Conservation (phyloP, 2,888 invertebrate genomes). For the Glaucopsyche alexis region DNA sequence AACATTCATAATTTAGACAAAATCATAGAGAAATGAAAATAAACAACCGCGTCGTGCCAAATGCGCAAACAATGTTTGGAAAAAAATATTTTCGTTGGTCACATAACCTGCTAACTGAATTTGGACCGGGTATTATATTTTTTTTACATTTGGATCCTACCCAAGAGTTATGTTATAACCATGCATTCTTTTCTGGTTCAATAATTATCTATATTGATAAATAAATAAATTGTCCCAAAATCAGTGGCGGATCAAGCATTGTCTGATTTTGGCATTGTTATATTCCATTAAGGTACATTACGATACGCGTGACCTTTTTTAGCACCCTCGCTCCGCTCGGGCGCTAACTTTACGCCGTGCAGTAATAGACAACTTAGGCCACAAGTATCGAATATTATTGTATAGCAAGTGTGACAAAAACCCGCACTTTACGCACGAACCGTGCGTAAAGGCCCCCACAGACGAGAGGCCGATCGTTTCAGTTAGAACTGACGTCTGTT, state of each 20-base stretch:
- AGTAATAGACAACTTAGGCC: too few relatives aligned
- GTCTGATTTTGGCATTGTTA: too few relatives aligned
- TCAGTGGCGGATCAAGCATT: background rate
- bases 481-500: too few relatives aligned
- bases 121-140: conserved; percentile 3
- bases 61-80: conserved; percentile 10
- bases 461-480: too few relatives aligned
- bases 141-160: background rate
- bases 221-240: background rate
- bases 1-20: background rate
- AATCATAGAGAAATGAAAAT: conserved; percentile 6
- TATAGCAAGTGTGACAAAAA: too few relatives aligned
- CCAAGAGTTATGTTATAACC: conserved; percentile 7
- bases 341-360: too few relatives aligned
- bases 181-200: background rate
- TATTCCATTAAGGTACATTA: background rate
- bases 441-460: too few relatives aligned
- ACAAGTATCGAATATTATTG: too few relatives aligned
- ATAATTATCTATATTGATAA: background rate
- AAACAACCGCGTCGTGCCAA: conserved; percentile 9
- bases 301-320: too few relatives aligned
- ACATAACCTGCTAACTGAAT: background rate
- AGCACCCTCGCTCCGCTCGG: too few relatives aligned
- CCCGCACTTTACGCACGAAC: too few relatives aligned
- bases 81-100: conserved; percentile 10